phyloP scores from a whole-genome alignment of 2,113 vertebrate species.

The Syngnathoides biaculeatus region DNA sequence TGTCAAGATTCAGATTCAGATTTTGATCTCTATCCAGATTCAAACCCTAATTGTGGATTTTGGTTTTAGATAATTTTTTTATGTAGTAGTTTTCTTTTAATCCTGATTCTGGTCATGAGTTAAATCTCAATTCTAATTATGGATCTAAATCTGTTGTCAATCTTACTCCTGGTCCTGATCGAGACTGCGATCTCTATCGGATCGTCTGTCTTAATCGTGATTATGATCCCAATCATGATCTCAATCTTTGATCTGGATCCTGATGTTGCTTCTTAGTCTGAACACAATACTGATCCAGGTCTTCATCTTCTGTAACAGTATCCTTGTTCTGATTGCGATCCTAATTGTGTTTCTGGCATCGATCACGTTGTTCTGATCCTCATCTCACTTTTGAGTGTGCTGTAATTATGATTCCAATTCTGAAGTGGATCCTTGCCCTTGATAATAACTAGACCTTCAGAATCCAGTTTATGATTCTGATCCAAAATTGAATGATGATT shows the following conservation, averaged over 20 bases:
- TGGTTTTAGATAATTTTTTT: no score
- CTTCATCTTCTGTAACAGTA: not conserved
- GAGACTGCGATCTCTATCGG: no score
- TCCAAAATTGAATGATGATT: no score
- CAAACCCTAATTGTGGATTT: not conserved
- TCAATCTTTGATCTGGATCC: not conserved
- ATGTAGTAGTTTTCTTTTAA: no score
- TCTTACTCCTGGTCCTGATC: not conserved
- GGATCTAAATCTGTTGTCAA: not conserved
- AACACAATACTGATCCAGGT: not conserved
- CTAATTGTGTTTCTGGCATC: no score
- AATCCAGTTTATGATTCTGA: no score
- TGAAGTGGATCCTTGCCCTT: no score
- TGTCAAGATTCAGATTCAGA: not conserved
- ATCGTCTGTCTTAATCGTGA: not conserved
- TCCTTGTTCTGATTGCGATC: not conserved
- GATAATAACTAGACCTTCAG: no score
- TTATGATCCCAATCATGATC: not conserved
- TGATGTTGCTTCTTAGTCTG: not conserved
- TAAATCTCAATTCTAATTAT: not conserved
- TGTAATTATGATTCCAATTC: no score
- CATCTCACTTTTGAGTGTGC: no score
- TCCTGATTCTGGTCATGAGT: not conserved
- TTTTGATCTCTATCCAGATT: no score
- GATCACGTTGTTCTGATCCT: no score